Conservation (phyloP, 2,113 vertebrate species). For the Coturnix japonica region DNA sequence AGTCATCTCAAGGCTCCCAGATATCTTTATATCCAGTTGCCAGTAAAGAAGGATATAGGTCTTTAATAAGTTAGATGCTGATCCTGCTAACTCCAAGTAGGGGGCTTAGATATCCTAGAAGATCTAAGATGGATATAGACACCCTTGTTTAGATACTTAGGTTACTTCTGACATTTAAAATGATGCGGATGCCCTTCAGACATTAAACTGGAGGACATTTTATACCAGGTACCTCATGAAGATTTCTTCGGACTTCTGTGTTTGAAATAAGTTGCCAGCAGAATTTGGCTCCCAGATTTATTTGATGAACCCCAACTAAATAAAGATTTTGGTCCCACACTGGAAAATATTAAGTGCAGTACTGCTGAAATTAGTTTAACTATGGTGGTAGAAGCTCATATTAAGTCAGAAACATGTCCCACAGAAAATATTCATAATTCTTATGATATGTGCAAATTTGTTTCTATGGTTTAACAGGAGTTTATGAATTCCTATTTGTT, state of each 20-base stretch:
- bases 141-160: neutral
- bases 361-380: neutral
- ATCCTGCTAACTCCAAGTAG: neutral
- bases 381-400: rapidly evolving
- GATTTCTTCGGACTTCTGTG: neutral
- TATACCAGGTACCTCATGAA: neutral
- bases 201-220: neutral
- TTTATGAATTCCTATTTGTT: constrained; percentile 1
- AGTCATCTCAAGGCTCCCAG: neutral
- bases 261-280: neutral
- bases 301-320: neutral
- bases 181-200: neutral
- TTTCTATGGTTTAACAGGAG: neutral
- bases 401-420: neutral
- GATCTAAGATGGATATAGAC: neutral
- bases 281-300: neutral
- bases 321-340: neutral
- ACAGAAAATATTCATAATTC: neutral
- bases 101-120: neutral
- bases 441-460: neutral
- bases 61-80: neutral
- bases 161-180: neutral
- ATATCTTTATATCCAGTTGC: neutral
- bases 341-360: neutral
- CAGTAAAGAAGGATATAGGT: rapidly evolving